Percentiles rank a stretch among this genome's conserved stretches.
Evolutionary conservation across 2,797 vertebrate species (phyloP).

Genomic region (Tamandua tetradactyla): DNA sequence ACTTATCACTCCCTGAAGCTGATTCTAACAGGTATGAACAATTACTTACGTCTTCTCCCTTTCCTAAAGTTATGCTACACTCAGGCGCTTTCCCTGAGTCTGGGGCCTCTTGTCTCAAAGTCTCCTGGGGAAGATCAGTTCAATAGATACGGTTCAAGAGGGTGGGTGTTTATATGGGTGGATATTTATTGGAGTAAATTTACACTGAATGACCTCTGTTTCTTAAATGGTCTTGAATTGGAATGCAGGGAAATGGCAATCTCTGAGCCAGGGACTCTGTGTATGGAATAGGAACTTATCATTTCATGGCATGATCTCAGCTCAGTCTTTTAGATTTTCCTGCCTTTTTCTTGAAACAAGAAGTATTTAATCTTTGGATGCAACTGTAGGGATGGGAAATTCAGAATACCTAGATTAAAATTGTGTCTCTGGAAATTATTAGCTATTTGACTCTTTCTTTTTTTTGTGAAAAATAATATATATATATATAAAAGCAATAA

Average conservation of each 20-base stretch:
- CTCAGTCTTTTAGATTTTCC: not conserved
- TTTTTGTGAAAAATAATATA: too few relatives aligned
- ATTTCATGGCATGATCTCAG: not conserved
- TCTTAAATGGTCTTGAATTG: constrained; percentile 45
- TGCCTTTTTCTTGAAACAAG: not conserved
- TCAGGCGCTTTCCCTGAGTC: not conserved
- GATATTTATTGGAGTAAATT: constrained; percentile 23
- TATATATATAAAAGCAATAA: too few relatives aligned
- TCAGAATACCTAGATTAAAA: not conserved
- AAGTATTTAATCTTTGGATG: not conserved
- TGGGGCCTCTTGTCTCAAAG: not conserved
- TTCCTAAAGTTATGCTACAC: not conserved
- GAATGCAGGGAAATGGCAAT: not conserved
- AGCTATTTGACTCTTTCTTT: not conserved
- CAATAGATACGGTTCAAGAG: not conserved
- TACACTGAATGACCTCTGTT: constrained; percentile 33
- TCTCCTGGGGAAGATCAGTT: not conserved
- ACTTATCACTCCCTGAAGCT: not conserved
- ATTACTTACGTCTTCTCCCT: not conserved
- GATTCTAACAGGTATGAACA: not conserved
- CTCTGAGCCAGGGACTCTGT: not conserved
- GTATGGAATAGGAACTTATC: constrained; percentile 10
- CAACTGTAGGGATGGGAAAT: rapidly evolving
- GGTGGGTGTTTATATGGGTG: not conserved
- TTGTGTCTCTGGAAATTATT: not conserved